Evolutionary conservation across 64 coral and sea anemone genomes (phyloP).

Genomic region (Montipora capricornis): DNA sequence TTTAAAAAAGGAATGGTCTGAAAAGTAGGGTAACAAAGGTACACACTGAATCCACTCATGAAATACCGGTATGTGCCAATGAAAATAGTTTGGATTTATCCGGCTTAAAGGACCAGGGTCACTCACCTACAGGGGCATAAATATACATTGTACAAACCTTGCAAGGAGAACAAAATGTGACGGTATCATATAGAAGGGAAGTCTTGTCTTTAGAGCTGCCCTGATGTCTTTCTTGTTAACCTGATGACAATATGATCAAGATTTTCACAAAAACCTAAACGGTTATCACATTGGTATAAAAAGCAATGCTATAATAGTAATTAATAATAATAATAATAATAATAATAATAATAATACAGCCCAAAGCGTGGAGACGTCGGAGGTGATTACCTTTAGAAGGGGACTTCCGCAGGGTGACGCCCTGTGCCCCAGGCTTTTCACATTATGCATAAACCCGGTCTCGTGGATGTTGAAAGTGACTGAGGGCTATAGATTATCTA

Average conservation of each 20-base stretch:
- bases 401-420: no score
- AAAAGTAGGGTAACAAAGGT: no score
- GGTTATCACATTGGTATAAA: no score
- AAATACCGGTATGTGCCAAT: background rate
- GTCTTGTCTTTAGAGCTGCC: constrained; percentile 78
- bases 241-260: background rate
- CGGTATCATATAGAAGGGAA: constrained; percentile 96
- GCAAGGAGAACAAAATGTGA: constrained; percentile 87
- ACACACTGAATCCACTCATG: background rate
- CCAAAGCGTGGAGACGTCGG: no score
- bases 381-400: no score
- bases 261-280: background rate
- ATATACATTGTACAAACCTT: constrained; percentile 26
- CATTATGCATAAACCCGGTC: background rate
- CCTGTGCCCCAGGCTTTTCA: no score
- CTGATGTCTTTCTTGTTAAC: constrained; percentile 84
- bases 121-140: background rate
- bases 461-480: no score
- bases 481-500: no score
- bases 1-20: no score
- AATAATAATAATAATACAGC: no score
- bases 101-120: background rate
- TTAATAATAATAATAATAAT: background rate
- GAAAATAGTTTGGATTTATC: no score
- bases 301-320: no score